Evolutionary conservation across 92 coral and sea anemone genomes (phyloP).

Genomic region (Porites cylindrica): DNA sequence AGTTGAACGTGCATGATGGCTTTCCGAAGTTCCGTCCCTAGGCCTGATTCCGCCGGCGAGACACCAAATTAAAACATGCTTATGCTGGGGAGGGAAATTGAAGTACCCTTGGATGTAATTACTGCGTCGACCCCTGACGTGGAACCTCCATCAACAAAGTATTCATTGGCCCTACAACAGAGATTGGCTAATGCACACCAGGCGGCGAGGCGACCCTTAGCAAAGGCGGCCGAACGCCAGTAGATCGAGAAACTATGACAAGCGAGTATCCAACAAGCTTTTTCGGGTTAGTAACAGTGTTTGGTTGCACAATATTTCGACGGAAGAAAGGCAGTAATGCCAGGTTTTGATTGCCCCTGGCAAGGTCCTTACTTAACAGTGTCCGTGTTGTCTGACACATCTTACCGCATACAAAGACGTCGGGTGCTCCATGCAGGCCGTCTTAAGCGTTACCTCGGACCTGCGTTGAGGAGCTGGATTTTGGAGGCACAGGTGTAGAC

Average conservation of each 20-base stretch:
- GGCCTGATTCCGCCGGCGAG: slow-evolving; percentile 27
- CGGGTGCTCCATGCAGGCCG: slow-evolving; percentile 22
- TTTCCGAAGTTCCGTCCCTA: slow-evolving; percentile 39
- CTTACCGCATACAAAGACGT: slow-evolving; percentile 57
- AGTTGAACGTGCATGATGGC: slow-evolving; percentile 17
- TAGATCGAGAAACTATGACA: slow-evolving; percentile 53
- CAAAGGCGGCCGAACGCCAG: background rate
- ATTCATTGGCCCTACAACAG: slow-evolving; percentile 39
- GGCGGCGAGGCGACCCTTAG: background rate
- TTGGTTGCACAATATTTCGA: slow-evolving; percentile 66
- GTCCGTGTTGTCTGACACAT: slow-evolving; percentile 59
- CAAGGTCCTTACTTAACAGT: slow-evolving; percentile 62
- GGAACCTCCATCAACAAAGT: slow-evolving; percentile 29
- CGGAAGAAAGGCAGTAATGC: slow-evolving; percentile 54
- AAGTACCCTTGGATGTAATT: slow-evolving; percentile 63
- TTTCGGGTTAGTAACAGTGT: slow-evolving; percentile 71
- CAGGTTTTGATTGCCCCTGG: slow-evolving; percentile 62
- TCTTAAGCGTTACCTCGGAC: slow-evolving; percentile 59
- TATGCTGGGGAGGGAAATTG: slow-evolving; percentile 58
- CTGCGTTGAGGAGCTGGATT: slow-evolving; percentile 49
- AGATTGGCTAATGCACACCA: background rate
- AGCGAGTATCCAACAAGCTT: slow-evolving; percentile 43
- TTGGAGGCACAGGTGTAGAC: background rate
- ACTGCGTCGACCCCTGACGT: slow-evolving; percentile 52
- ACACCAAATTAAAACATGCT: slow-evolving; percentile 59